Evolutionary conservation across 2,113 vertebrate genomes (phyloP), one percentile per base, ranked within the genome.

Genomic region (Hippocampus mohnikei): DNA sequence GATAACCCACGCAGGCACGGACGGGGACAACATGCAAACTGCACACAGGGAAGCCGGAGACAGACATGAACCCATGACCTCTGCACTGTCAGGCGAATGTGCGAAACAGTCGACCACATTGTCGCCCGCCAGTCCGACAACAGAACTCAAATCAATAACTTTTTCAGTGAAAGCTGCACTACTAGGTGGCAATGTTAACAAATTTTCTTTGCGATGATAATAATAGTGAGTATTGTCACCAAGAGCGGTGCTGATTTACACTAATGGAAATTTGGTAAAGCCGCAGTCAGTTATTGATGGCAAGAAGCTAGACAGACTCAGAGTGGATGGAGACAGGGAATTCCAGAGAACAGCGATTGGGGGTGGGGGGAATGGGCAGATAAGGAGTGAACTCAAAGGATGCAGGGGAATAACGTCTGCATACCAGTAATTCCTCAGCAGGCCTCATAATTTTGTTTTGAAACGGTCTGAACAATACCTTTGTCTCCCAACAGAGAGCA

Each of bases 381-480:
- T 42, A 70, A 66, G 69, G 15, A 27, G 12, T 44, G 10, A 50
- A 48, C 2, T 40, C 29, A 60, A 63, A 58, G 20, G 48, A 25
- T 21, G 59, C 15, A n/a, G 16, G 62, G 33, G 27, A 25, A 53
- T 53, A 65, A 44, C 2, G 58, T 8, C 52, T 67, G 67, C 75
- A 80, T 88, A 71, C 79, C 72, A 72, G 68, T 41, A 55, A 83
- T 84, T 77, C 87, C 69, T 83, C 60, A 40, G 25, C 21, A 13
- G 46, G 67, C 66, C 67, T 68, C 53, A 44, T 64, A 33, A 0
- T 13, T 27, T 27, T 27, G 2, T 27, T 27, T 27, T 2, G 29
- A 58, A 67, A 50, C 15, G 18, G 15, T 8, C 5, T 56, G 42
- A 70, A 78, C 72, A 77, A 58, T 44, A 63, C 16, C 40, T 65